Base-by-base conservation (phyloP, 2,888 invertebrate species). In the Cacoxenus indagator region DNA sequence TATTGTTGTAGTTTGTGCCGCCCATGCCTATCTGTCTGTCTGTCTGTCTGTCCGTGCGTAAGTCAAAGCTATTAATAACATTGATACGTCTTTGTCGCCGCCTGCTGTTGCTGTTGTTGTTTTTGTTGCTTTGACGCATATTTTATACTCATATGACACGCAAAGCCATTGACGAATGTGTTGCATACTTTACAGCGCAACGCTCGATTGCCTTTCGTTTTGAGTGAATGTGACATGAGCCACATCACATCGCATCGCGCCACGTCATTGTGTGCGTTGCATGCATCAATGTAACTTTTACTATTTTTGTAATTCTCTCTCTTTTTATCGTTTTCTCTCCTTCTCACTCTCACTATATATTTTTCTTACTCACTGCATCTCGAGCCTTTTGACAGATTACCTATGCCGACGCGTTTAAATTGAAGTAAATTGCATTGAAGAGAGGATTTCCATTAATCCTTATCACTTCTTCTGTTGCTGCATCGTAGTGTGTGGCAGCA, bases 391-490 rank as follows among this genome's bases (percentile, higher is more conserved):
- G 70, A 70, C 75, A 74, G 75, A 72, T 74, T 71, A 70, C 66
- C 73, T 77, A 76, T 71, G 70, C 72, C 76, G 76, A 82, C 77
- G 74, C 68, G 76, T 75, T 80, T 82, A 78, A 78, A 76, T 73
- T 72, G 70, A 74, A 64, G 73, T 70, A 73, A 75, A 76, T 78
- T 79, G 72, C 76, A 70, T 70, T 62, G 37, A 67, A 48, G 61
- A 17, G n/a, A 24, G 2, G 24, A 3, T 24, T 26, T 24, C 17
- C 48, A 19, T 19, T 6, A 19, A n/a, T 2, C n/a, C 45, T 8
- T 8, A 3, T 43, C 45, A n/a, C 37, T 37, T 37, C n/a, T 8
- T 8, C 45, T 9, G n/a, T n/a, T n/a, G n/a, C n/a, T n/a, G n/a
- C n/a, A n/a, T n/a, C n/a, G n/a, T n/a, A n/a, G n/a, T n/a, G n/a